Base-by-base conservation (phyloP, 2,113 vertebrate species). In the Pimephales promelas region DNA sequence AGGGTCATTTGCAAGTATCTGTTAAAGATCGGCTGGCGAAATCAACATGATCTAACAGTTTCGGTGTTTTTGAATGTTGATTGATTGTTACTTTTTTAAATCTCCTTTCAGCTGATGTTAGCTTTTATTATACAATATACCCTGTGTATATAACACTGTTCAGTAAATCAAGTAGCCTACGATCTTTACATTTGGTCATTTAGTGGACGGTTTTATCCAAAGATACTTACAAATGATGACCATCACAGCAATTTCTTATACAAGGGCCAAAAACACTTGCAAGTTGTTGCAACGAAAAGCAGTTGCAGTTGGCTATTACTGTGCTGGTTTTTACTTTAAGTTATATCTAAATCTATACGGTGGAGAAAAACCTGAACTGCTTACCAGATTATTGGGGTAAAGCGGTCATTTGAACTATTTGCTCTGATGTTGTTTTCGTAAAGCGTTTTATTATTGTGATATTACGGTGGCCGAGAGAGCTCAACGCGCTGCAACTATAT, bases 191-290 rank as follows among this genome's bases (percentile, higher is more conserved):
- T 71, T 43, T 57, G 47, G 68, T 43, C 68, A 72, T 71, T 71
- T 71, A 71, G 68, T 2, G 10, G 68, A 45, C 2, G 22, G 22
- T 71, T 71, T 71, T 71, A 45, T 71, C 68, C 68, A 45, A 45
- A 71, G 68, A 71, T 71, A 71, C 68, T 71, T 71, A 24, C 18
- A 71, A 71, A 72, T 26, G 5, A 72, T 43, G 40, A 47, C 16
- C 13, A 72, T 45, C 7, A 24, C 22, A 71, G 40, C 5, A 26
- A 45, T 26, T 47, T 47, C n/a, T 26, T 10, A 47, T 9, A 8
- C 10, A 72, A 24, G 11, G 16, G 36, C n/a, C 36, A 72, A 45
- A 71, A 71, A 22, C 13, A 7, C 40, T 47, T 14, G n/a, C n/a
- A n/a, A n/a, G n/a, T n/a, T n/a, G n/a, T n/a, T n/a, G n/a, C n/a